These are phyloP conservation scores for Acanthopagrus latus DNA, from an alignment of 2,797 vertebrate species.

Conservation along the genomic window DNA sequence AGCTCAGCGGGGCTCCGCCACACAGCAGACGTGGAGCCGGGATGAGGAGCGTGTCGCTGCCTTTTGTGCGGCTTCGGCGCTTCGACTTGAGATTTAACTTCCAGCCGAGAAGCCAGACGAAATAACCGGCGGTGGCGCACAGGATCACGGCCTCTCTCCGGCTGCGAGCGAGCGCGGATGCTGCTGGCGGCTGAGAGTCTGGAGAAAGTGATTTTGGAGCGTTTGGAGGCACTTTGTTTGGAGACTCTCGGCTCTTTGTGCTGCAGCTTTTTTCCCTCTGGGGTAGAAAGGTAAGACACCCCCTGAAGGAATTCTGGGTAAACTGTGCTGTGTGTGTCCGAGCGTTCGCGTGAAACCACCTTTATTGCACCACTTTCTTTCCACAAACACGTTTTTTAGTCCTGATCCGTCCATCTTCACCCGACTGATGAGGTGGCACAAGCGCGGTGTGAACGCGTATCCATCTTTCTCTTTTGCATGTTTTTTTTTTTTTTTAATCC, in stretches of 20 bases:
- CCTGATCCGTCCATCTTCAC: neutral
- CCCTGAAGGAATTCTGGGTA: neutral
- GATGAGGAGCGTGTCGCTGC: slow-evolving; percentile 48
- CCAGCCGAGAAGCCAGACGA: neutral
- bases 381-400: too few species aligned
- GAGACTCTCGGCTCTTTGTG: slow-evolving; percentile 67
- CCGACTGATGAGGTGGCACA: slow-evolving; percentile 40
- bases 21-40: slow-evolving; percentile 51
- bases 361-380: neutral
- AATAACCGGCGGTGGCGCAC: neutral
- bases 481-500: neutral
- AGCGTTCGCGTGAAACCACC: neutral
- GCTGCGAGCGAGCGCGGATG: rapidly evolving
- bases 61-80: slow-evolving; percentile 39
- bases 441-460: neutral
- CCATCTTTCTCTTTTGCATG: neutral
- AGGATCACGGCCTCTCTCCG: rapidly evolving
- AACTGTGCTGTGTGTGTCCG: neutral
- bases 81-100: neutral
- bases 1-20: slow-evolving; percentile 62
- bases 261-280: slow-evolving; percentile 24
- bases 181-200: neutral
- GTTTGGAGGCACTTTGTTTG: slow-evolving; percentile 31
- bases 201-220: slow-evolving; percentile 32
- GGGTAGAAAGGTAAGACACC: slow-evolving; percentile 70